Evolutionary conservation across 2,797 vertebrate genomes (phyloP).

Genomic region (Borostomias antarcticus): DNA sequence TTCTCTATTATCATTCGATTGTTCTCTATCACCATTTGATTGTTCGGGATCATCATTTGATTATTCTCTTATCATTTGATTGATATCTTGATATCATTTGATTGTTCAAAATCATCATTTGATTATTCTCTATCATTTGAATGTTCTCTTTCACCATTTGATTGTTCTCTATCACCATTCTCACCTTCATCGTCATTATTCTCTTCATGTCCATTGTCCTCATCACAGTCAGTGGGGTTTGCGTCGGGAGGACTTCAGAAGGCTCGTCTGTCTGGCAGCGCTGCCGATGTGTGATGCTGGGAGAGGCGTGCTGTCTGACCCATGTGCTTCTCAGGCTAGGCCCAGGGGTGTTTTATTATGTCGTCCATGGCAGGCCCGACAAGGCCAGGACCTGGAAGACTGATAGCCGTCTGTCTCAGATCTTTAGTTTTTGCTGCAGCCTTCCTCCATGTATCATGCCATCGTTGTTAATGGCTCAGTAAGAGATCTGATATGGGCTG

Average conservation of each 20-base stretch:
- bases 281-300: background rate
- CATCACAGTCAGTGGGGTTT: too few species aligned
- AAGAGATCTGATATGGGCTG: conserved; percentile 37
- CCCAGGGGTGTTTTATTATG: conserved; percentile 58
- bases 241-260: too few species aligned
- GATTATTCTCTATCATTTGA: background rate
- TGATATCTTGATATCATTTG: too few species aligned
- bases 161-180: background rate
- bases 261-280: background rate
- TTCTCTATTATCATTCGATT: too few species aligned
- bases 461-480: conserved; percentile 67
- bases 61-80: too few species aligned
- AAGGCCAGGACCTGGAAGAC: conserved; percentile 37
- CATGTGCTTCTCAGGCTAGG: conserved; percentile 48
- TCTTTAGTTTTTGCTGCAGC: conserved; percentile 60
- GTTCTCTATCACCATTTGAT: too few species aligned
- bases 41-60: too few species aligned
- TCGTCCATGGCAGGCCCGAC: conserved; percentile 40
- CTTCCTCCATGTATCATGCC: conserved; percentile 30
- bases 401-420: conserved; percentile 56
- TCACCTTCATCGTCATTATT: background rate
- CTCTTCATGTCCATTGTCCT: background rate
- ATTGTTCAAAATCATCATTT: too few species aligned
- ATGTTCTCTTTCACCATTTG: background rate
- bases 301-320: conserved; percentile 38